A percentile compares a stretch with the other conserved stretches of the same genome.
phyloP scores from a whole-genome alignment of 2,888 invertebrate species.

The Lasioglossum vierecki region DNA sequence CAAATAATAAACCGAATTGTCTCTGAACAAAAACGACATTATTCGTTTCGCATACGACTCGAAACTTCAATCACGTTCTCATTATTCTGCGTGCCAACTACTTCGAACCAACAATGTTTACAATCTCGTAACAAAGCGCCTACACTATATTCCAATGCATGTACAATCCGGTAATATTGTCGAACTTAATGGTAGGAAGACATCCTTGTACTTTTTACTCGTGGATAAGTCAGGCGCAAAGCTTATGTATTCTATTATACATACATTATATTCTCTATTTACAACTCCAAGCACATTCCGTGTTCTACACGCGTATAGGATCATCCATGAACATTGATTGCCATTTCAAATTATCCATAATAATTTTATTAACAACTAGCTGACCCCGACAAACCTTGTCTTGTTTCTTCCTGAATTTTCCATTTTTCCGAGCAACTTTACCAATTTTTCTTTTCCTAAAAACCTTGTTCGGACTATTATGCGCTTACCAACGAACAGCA shows the following conservation, averaged over 20 bases:
- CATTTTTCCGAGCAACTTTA: no score
- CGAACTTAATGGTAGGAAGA: slow-evolving; percentile 46
- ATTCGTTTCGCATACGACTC: slow-evolving; percentile 7
- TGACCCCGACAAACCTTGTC: no score
- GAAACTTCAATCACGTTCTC: slow-evolving; percentile 34
- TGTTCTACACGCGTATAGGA: slow-evolving; percentile 3
- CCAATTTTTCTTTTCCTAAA: no score
- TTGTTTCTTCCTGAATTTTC: no score
- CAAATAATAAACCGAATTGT: background rate
- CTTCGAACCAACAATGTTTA: slow-evolving; percentile 51
- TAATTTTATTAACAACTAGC: background rate
- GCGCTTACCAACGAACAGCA: no score
- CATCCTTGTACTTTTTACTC: slow-evolving; percentile 35
- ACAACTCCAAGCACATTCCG: slow-evolving; percentile 22
- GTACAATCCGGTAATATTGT: slow-evolving; percentile 52
- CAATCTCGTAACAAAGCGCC: slow-evolving; percentile 33
- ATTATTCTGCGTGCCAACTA: slow-evolving; percentile 61
- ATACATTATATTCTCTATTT: slow-evolving; percentile 35
- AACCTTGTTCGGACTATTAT: no score
- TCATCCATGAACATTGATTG: slow-evolving; percentile 25
- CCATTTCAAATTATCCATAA: background rate
- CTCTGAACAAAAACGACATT: background rate
- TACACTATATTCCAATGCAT: slow-evolving; percentile 50
- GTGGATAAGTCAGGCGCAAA: slow-evolving; percentile 37
- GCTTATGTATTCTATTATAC: slow-evolving; percentile 38